A percentile compares a stretch with the other conserved stretches of the same genome.
These are phyloP conservation scores for Stichopus chloronotus DNA, from an alignment of 35 echinoderm and acorn worm species.

Conservation along the genomic window DNA sequence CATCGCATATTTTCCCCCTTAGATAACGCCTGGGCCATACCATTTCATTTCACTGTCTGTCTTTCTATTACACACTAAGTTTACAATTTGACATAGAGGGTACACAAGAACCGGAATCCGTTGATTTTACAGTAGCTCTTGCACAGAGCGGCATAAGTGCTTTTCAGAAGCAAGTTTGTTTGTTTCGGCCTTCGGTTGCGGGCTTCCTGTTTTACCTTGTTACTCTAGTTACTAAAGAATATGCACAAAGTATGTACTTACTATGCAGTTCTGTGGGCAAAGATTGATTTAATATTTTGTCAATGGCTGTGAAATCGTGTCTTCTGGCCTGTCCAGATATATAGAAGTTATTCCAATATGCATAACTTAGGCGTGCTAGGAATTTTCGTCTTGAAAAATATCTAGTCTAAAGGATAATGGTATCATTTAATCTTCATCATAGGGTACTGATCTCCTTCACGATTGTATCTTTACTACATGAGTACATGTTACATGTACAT, in stretches of 20 bases:
- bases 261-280: not conserved
- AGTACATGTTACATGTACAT: no score
- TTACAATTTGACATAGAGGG: not conserved
- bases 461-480: no score
- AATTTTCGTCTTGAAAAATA: not conserved
- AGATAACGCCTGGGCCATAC: not conserved
- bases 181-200: not conserved
- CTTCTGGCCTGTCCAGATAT: not conserved
- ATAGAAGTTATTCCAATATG: not conserved
- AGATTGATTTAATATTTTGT: conserved; percentile 4
- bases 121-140: not conserved
- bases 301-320: not conserved
- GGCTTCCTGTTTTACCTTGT: not conserved
- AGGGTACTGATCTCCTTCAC: no score
- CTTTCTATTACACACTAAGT: not conserved
- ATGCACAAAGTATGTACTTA: not conserved
- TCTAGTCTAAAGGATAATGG: no score
- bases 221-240: not conserved
- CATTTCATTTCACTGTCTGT: not conserved
- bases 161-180: conserved; percentile 3
- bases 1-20: not conserved
- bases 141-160: not conserved
- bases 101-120: not conserved
- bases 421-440: no score
- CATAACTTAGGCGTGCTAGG: not conserved